These are phyloP conservation scores for Trichomycterus rosablanca DNA, from an alignment of 2,113 vertebrate genomes.

Conservation along the genomic window DNA sequence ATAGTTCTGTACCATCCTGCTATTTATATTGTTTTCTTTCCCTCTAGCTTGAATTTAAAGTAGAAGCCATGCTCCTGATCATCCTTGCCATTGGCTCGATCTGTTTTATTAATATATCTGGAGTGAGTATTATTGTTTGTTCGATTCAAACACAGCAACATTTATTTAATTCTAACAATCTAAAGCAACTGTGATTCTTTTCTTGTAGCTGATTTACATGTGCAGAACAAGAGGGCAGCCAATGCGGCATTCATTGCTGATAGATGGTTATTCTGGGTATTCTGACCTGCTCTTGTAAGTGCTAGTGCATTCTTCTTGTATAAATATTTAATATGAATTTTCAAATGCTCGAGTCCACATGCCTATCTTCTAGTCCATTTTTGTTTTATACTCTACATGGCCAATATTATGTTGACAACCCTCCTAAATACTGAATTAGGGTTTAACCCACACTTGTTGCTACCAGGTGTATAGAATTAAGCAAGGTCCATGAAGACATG, in stretches of 20 bases:
- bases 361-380: no score
- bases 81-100: conserved; percentile 69
- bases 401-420: no score
- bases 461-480: no score
- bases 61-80: conserved; percentile 56
- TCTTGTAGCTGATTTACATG: conserved; percentile 69
- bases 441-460: no score
- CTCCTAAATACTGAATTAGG: no score
- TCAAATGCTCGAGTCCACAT: no score
- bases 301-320: neutral
- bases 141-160: neutral
- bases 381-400: no score
- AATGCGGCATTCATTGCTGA: conserved; percentile 75
- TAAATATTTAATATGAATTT: no score
- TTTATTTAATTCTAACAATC: neutral
- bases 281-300: conserved; percentile 90
- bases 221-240: conserved; percentile 77
- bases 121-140: conserved; percentile 67
- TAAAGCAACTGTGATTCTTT: neutral
- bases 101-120: conserved; percentile 82
- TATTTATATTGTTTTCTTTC: no score
- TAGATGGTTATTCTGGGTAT: conserved; percentile 89
- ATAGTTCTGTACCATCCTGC: neutral
- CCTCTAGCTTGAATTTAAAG: no score
- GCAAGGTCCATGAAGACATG: no score